Conservation (phyloP, 30 jellyfish, hydroid and myxozoan genomes). For the Catostylus mosaicus region DNA sequence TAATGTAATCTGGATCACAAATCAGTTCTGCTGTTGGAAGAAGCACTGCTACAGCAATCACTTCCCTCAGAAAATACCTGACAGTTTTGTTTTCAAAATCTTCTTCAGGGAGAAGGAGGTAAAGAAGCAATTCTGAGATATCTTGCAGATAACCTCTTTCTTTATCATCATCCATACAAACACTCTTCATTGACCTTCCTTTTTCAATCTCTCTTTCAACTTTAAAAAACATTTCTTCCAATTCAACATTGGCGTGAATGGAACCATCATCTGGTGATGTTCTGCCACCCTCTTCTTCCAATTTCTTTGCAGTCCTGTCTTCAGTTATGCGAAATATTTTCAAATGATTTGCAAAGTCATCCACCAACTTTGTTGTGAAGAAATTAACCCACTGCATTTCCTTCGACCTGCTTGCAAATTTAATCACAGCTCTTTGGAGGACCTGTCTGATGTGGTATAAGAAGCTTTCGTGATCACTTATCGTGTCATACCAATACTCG, state of each 20-base stretch:
- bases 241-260: conserved; percentile 64
- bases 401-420: conserved; percentile 89
- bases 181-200: conserved; percentile 73
- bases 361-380: conserved; percentile 90
- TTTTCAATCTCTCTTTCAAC: conserved; percentile 92
- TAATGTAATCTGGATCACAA: conserved; percentile 97
- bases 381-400: conserved; percentile 97
- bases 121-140: conserved; percentile 84
- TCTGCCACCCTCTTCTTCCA: conserved; percentile 46
- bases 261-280: conserved; percentile 50
- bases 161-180: conserved; percentile 92
- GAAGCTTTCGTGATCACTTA: conserved; percentile 84
- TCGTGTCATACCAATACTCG: conserved; percentile 79
- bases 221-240: conserved; percentile 79
- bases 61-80: conserved; percentile 82
- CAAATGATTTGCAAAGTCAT: conserved; percentile 90
- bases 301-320: conserved; percentile 75
- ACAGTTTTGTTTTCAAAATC: conserved; percentile 79
- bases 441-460: conserved; percentile 80
- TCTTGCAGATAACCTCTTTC: conserved; percentile 94
- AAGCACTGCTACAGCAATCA: conserved; percentile 88
- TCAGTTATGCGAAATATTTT: conserved; percentile 79
- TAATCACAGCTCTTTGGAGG: conserved; percentile 78
- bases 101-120: conserved; percentile 82
- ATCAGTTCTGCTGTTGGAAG: conserved; percentile 90